Conservation (phyloP, 2,797 vertebrate genomes). For the Staurois parvus region DNA sequence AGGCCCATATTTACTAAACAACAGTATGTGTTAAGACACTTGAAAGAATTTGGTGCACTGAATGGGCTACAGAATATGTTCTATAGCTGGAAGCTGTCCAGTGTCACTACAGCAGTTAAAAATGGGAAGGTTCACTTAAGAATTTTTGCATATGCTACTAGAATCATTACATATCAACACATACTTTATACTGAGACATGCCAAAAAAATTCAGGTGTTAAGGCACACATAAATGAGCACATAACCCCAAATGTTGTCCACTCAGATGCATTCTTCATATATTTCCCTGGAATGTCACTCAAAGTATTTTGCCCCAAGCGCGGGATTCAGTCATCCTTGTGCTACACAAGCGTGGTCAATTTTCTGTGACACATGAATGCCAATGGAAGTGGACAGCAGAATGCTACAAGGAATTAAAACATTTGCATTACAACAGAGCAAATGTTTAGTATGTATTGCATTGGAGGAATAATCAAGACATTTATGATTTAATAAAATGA, state of each 20-base stretch:
- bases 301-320: neutral
- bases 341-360: neutral
- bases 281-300: neutral
- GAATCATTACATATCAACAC: neutral
- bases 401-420: neutral
- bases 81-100: constrained; percentile 29
- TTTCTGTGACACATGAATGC: neutral
- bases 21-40: constrained; percentile 69
- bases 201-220: neutral
- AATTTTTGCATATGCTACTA: neutral
- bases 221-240: neutral
- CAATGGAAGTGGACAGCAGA: neutral
- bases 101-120: neutral
- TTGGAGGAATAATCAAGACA: neutral
- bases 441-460: neutral
- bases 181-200: neutral
- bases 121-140: neutral
- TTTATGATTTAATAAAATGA: no score
- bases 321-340: neutral
- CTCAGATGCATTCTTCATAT: neutral
- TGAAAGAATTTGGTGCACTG: constrained; percentile 31
- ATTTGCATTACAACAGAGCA: neutral
- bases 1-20: constrained; percentile 77
- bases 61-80: neutral
- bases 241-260: neutral